Evolutionary conservation across 2,113 vertebrate species (phyloP).

Genomic region (Calidris pygmaea): DNA sequence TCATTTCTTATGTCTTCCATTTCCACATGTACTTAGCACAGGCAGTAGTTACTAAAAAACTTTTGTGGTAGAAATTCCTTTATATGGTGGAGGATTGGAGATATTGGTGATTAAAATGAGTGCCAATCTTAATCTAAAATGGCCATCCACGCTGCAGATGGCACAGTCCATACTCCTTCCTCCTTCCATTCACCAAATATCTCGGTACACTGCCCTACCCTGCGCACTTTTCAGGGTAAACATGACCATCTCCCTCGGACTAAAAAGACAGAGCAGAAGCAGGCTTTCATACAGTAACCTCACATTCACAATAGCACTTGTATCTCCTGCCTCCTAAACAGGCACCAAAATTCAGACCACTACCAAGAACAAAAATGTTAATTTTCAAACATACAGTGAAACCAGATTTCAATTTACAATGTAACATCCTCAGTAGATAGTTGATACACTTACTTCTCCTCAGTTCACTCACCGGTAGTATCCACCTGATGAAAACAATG

Average conservation of each 20-base stretch:
- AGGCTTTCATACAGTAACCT: background rate
- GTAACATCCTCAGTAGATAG: background rate
- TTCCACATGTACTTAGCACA: background rate
- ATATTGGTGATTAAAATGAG: background rate
- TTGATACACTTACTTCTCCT: background rate
- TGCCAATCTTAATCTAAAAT: background rate
- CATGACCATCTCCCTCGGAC: background rate
- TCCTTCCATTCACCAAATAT: background rate
- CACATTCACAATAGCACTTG: background rate
- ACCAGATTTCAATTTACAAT: background rate
- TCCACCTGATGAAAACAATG: background rate
- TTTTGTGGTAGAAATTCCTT: background rate
- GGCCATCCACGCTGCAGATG: background rate
- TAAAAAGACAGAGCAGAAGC: background rate
- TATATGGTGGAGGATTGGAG: background rate
- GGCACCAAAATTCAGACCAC: background rate
- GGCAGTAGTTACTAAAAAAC: background rate
- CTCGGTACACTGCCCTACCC: background rate
- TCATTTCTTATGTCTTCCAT: background rate
- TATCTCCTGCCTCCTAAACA: background rate
- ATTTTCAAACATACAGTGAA: background rate
- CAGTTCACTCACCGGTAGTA: background rate
- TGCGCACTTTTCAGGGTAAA: background rate
- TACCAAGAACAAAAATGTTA: background rate
- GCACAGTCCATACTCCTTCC: background rate